These are phyloP conservation scores for Ephydatia muelleri DNA, from an alignment of 37 sponge, comb jelly and placozoan genomes.

Conservation along the genomic window DNA sequence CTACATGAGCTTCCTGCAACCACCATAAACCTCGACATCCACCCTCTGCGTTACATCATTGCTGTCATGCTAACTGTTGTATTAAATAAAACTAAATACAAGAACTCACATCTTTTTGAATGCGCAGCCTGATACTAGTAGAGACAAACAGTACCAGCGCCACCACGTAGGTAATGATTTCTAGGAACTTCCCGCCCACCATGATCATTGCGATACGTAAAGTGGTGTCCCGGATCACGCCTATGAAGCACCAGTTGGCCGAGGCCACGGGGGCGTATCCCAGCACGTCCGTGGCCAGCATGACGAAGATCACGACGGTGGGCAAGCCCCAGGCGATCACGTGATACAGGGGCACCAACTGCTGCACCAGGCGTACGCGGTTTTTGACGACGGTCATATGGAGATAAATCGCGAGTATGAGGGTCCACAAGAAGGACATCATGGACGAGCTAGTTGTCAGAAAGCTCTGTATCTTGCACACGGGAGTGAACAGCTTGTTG, in stretches of 20 bases:
- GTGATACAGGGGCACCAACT: constrained; percentile 56
- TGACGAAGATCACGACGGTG: constrained; percentile 15
- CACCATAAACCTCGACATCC: no score
- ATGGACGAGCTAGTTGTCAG: constrained; percentile 69
- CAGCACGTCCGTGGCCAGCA: constrained; percentile 19
- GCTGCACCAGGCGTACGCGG: constrained; percentile 7
- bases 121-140: background rate
- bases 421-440: constrained; percentile 74
- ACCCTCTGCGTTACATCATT: no score
- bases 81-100: background rate
- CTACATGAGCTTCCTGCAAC: no score
- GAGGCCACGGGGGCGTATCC: constrained; percentile 41
- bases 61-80: background rate
- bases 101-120: background rate
- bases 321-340: constrained; percentile 61
- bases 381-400: constrained; percentile 10
- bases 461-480: constrained; percentile 62
- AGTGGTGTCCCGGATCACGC: background rate
- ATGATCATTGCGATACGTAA: constrained; percentile 7
- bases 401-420: constrained; percentile 64
- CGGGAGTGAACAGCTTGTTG: constrained; percentile 3
- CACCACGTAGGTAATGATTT: constrained; percentile 33
- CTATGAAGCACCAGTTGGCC: constrained; percentile 64
- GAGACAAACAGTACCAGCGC: constrained; percentile 25
- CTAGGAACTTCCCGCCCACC: constrained; percentile 37